Base-by-base conservation (phyloP, 2,797 vertebrate genomes). In the Trachops cirrhosus region DNA sequence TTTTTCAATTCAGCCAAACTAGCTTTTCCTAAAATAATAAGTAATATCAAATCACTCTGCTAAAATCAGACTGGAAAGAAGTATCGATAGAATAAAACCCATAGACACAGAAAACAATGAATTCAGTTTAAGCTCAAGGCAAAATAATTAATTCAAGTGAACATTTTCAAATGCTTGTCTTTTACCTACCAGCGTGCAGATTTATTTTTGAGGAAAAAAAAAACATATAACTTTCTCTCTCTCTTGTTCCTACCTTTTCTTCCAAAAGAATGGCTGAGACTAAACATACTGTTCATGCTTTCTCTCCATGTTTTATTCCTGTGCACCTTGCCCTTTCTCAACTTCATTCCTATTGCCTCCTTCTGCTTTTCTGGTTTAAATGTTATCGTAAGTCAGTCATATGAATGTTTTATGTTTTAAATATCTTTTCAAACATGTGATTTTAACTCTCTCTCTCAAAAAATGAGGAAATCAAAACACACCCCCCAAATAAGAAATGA, bases 401-500 rank as follows among this genome's bases (percentile, higher is more conserved):
- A 68, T 26, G 4, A 67, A n/a, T 86, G 2, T 94, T 96, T 96
- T 78, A 52, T 83, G 2, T 84, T 95, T 93, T 90, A 90, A 80
- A 93, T 94, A 88, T 94, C 64, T 46, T 29, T 97, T 92, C 75
- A 84, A 57, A 19, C 41, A 11, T 75, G 41, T 75, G 37, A 44
- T 88, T 59, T 92, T 74, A 73, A 78, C 19, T 44, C n/a, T 89
- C 59, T 15, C 48, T 75, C 21, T 16, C 14, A 37, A 46, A 64
- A 29, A 37, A 64, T 37, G 29, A 46, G 2, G 26, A 52, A 77
- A 64, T 46, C 50, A 85, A 94, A 97, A 91, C 18, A 37, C 85
- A 82, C 41, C 78, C 41, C 39, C 71, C 95, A 86, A 50, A 34
- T 80, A 97, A 92, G 71, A 97, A 73, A 93, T 95, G 44, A 85